Evolutionary conservation across 2,888 invertebrate species (phyloP).

Genomic region (Philaethria dido): DNA sequence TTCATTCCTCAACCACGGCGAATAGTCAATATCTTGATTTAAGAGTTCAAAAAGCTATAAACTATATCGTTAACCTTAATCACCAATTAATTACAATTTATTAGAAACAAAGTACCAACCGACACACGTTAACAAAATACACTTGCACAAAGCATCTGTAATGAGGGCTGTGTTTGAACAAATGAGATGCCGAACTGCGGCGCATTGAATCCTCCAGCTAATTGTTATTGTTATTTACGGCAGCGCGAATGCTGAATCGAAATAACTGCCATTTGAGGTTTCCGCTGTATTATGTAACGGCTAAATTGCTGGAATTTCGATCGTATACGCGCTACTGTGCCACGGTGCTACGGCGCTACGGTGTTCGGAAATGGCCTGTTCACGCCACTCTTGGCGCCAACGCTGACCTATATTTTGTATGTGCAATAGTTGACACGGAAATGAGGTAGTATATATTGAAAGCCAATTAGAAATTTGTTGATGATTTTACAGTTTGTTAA

Average conservation of each 20-base stretch:
- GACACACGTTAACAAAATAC: conserved; percentile 12
- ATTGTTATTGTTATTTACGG: conserved; percentile 47
- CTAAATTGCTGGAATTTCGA: conserved; percentile 31
- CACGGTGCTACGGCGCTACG: neutral
- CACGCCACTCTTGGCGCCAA: conserved; percentile 23
- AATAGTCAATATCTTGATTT: no score
- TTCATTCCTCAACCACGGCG: no score
- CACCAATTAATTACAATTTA: neutral
- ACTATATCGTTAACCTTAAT: no score
- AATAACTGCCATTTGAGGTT: conserved; percentile 46
- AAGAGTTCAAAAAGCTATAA: no score
- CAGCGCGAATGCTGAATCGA: conserved; percentile 43
- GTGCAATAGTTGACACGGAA: neutral
- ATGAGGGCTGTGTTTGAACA: conserved; percentile 43
- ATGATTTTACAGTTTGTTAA: neutral
- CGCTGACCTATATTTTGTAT: conserved; percentile 22
- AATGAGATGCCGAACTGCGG: conserved; percentile 43
- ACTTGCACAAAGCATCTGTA: conserved; percentile 35
- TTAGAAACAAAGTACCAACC: conserved; percentile 5
- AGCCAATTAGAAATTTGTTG: neutral
- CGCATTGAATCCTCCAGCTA: conserved; percentile 42
- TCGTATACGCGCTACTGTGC: conserved; percentile 18
- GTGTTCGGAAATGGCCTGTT: conserved; percentile 22
- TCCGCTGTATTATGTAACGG: conserved; percentile 40
- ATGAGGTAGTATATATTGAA: neutral